Evolutionary conservation across 2,888 invertebrate genomes (phyloP), one percentile per base, ranked within the genome.

Genomic region (Deroplatys truncata): DNA sequence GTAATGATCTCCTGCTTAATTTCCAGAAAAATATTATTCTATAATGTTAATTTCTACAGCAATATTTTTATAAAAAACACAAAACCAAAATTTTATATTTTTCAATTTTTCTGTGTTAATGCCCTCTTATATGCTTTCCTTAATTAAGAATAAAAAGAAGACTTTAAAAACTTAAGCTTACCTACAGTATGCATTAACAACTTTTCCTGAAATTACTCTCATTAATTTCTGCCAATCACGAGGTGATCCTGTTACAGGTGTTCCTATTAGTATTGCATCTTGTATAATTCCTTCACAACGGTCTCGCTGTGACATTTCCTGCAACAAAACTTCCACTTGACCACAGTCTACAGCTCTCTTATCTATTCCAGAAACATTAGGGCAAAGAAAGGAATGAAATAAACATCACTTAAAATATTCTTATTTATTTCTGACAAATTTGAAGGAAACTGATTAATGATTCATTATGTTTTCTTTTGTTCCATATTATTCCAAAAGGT

Each of bases 161-260:
- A 72, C 20, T 72, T 20, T 72, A 5, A 4, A 25, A 20, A 20
- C 20, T 20, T 20, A 72, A 20, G 56, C 86, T 28, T 91, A 95
- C 95, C 94, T 94, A 93, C 95, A 95, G 92, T 95, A 96, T 82
- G 96, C 96, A 93, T 96, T 96, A 91, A 96, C 94, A 90, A 96
- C 94, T 91, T 94, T 94, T 1, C 96, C 96, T 88, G 95, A 94
- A 0, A 96, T 96, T 28, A 96, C 95, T 90, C 93, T 93, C 15
- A 93, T 92, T 84, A 95, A 93, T 88, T 93, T 93, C 90, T 93
- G 92, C 96, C 96, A 96, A 88, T 95, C 94, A 88, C 93, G 93
- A 25, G 94, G 92, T 90, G 94, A 94, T 28, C 95, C 95, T 2
- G 95, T 94, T 84, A 96, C 95, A 10, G 96, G 96, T 1, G 96